These are phyloP conservation scores for Conopomorpha cramerella DNA, from an alignment of 1,140 invertebrate genomes.

Conservation along the genomic window DNA sequence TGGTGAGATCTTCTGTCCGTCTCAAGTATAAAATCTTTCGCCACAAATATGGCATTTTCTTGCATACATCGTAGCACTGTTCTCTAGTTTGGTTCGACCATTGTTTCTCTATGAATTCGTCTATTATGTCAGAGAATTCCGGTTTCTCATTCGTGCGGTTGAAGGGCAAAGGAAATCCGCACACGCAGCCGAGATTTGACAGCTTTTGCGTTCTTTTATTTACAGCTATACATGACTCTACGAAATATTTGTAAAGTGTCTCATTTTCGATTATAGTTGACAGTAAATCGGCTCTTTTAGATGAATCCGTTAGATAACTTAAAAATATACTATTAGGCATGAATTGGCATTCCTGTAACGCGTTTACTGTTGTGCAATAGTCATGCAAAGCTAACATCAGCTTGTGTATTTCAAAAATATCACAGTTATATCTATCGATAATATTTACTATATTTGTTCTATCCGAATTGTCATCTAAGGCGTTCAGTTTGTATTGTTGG, in stretches of 20 bases:
- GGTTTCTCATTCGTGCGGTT: constrained; percentile 39
- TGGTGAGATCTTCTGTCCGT: constrained; percentile 50
- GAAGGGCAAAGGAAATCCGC: constrained; percentile 50
- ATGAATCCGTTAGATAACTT: constrained; percentile 29
- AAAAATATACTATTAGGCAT: constrained; percentile 48
- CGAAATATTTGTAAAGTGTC: constrained; percentile 50
- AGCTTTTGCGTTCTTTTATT: constrained; percentile 41
- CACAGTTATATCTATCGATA: constrained; percentile 39
- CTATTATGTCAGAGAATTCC: constrained; percentile 39
- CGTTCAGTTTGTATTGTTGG: constrained; percentile 46
- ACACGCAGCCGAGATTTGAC: constrained; percentile 41
- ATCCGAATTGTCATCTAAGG: constrained; percentile 37
- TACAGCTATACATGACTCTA: constrained; percentile 49
- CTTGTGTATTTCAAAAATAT: constrained; percentile 45
- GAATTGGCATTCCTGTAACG: constrained; percentile 36
- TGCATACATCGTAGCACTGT: constrained; percentile 59
- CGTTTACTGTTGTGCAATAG: constrained; percentile 36
- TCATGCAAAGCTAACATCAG: constrained; percentile 42
- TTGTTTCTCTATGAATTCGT: constrained; percentile 51
- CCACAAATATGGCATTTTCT: constrained; percentile 65
- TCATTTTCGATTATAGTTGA: constrained; percentile 39
- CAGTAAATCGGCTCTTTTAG: constrained; percentile 22
- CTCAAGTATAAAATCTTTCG: constrained; percentile 50
- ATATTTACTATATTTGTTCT: constrained; percentile 41
- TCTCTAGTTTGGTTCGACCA: constrained; percentile 43